A percentile compares a stretch with the other conserved stretches of the same genome.
Conservation (phyloP, 1,140 invertebrate species). For the Ladona fulva region DNA sequence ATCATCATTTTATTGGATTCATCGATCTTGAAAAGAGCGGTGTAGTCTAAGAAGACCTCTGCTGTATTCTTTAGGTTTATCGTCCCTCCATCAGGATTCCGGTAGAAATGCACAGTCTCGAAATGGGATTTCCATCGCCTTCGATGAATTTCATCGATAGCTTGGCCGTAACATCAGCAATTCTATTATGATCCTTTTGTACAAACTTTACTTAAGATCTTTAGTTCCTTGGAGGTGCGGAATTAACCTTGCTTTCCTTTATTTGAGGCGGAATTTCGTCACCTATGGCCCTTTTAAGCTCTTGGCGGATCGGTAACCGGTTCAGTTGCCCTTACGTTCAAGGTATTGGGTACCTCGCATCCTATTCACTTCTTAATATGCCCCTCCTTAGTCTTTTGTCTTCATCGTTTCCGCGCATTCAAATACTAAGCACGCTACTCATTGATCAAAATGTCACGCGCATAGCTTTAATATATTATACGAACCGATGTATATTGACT, state of each 20-base stretch:
- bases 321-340: not conserved
- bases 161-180: not conserved
- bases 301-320: not conserved
- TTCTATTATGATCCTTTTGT: not conserved
- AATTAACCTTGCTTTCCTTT: not conserved
- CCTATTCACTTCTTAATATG: not conserved
- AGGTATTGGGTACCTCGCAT: not conserved
- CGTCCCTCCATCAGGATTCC: not conserved
- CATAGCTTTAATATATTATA: not conserved
- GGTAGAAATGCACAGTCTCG: not conserved
- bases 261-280: not conserved
- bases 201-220: not conserved
- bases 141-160: not conserved
- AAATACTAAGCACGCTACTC: not conserved
- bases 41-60: not conserved
- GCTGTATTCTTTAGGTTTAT: not conserved
- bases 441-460: not conserved
- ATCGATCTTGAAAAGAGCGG: not conserved
- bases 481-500: not conserved
- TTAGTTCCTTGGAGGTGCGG: not conserved
- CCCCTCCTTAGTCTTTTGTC: not conserved
- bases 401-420: not conserved
- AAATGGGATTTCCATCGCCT: not conserved
- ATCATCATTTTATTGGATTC: not conserved
- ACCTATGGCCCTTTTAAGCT: not conserved